A percentile compares a stretch with the other conserved stretches of the same genome.
phyloP scores from a whole-genome alignment of 1,140 invertebrate genomes.

The Calycopis cecrops region DNA sequence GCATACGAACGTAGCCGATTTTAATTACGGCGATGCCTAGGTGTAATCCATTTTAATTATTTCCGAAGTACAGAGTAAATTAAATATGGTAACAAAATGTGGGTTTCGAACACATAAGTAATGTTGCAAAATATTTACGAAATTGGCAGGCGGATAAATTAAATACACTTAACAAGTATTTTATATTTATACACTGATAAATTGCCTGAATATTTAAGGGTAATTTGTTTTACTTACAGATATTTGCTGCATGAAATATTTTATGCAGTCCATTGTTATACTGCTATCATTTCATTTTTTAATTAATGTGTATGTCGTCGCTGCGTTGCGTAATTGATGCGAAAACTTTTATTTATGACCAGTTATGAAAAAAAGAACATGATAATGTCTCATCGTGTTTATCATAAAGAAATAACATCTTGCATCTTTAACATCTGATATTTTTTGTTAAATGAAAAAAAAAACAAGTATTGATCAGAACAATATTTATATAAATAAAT shows the following conservation, averaged over 20 bases:
- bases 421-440: too few species aligned
- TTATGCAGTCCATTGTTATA: not conserved
- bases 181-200: not conserved
- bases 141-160: not conserved
- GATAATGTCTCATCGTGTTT: too few species aligned
- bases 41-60: constrained; percentile 16
- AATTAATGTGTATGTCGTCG: not conserved
- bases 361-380: too few species aligned
- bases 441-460: too few species aligned
- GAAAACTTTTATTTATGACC: too few species aligned
- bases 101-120: constrained; percentile 4
- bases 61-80: not conserved
- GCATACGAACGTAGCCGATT: not conserved
- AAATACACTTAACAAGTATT: not conserved
- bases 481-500: too few species aligned
- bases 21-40: constrained; percentile 8
- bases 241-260: constrained; percentile 3
- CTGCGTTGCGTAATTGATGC: too few species aligned
- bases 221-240: constrained; percentile 4
- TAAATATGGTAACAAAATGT: constrained; percentile 4
- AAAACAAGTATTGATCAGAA: too few species aligned
- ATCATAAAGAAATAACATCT: too few species aligned
- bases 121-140: constrained; percentile 8
- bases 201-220: not conserved
- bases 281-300: not conserved